phyloP scores from a whole-genome alignment of 2,113 vertebrate genomes.

The Merops nubicus region DNA sequence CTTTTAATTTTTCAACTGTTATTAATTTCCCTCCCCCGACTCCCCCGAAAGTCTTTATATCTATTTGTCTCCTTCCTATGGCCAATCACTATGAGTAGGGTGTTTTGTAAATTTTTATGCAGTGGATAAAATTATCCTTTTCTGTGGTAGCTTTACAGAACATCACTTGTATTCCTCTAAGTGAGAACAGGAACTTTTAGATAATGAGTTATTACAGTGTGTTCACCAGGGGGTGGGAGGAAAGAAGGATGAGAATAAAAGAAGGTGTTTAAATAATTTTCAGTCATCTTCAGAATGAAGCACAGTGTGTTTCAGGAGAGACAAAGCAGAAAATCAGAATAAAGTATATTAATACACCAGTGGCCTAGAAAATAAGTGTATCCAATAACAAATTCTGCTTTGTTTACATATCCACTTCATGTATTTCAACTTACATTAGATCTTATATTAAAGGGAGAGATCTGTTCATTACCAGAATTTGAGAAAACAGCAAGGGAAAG shows the following conservation, averaged over 20 bases:
- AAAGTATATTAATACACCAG: background rate
- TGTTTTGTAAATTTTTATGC: background rate
- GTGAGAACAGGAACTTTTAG: background rate
- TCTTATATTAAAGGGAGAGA: background rate
- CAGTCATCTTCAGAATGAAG: background rate
- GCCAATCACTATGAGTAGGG: background rate
- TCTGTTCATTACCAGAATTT: background rate
- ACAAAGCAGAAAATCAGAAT: background rate
- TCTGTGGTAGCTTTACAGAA: background rate
- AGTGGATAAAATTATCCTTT: background rate
- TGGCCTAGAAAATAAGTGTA: background rate
- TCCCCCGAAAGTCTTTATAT: fast-evolving
- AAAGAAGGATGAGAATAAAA: background rate
- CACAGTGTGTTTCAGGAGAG: background rate
- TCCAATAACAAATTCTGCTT: background rate
- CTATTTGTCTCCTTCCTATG: background rate
- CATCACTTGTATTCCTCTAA: background rate
- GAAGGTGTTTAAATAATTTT: background rate
- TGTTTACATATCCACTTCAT: background rate
- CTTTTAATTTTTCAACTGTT: background rate
- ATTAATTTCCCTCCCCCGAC: background rate
- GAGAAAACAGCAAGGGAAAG: background rate
- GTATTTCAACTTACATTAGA: background rate
- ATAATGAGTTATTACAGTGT: background rate
- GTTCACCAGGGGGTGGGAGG: background rate